Evolutionary conservation across 1,140 invertebrate species (phyloP).

Genomic region (Zaprionus gabonicus): DNA sequence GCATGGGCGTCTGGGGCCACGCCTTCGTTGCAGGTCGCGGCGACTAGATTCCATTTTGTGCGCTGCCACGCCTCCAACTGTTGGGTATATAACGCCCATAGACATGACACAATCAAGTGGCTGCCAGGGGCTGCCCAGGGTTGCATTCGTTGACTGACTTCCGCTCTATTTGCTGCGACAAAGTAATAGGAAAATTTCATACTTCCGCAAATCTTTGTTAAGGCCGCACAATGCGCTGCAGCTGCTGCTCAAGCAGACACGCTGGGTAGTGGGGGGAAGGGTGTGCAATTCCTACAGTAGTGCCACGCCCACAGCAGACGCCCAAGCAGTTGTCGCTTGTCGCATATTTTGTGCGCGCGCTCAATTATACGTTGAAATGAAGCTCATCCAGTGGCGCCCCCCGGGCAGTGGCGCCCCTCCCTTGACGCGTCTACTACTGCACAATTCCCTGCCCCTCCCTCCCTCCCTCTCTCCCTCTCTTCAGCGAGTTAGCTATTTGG

Average conservation of each 20-base stretch:
- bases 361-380: constrained; percentile 82
- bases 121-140: constrained; percentile 44
- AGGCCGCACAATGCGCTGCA: constrained; percentile 28
- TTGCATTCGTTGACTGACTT: constrained; percentile 77
- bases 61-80: not conserved
- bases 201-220: constrained; percentile 77
- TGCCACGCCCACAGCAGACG: constrained; percentile 57
- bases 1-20: not conserved
- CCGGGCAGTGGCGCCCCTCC: constrained; percentile 23
- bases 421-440: not conserved
- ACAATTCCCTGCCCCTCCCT: not conserved
- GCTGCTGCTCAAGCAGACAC: constrained; percentile 23
- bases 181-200: constrained; percentile 81
- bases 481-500: constrained; percentile 69
- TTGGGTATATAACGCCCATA: constrained; percentile 25
- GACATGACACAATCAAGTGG: constrained; percentile 70
- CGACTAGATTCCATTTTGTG: not conserved
- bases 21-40: not conserved
- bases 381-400: constrained; percentile 69
- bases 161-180: constrained; percentile 79
- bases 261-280: too few relatives aligned
- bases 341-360: constrained; percentile 73
- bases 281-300: not conserved
- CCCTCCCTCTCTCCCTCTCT: constrained; percentile 1
- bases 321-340: constrained; percentile 64